Evolutionary conservation across 2,888 invertebrate species (phyloP).

Genomic region (Epirrita christyi): DNA sequence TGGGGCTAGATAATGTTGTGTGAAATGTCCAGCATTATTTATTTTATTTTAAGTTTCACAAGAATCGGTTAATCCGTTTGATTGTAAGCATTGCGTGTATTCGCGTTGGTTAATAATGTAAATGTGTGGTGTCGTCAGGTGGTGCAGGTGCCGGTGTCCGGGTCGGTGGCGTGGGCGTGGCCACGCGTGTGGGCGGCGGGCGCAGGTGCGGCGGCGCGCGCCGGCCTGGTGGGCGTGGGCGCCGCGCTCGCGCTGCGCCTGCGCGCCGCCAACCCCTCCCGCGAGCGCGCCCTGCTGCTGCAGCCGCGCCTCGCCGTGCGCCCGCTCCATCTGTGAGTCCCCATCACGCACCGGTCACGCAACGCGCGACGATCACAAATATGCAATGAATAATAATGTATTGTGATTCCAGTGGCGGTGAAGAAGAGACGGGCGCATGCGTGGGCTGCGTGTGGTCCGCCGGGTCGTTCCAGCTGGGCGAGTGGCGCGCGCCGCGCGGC

Average conservation of each 20-base stretch:
- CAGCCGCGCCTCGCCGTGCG: constrained; percentile 88
- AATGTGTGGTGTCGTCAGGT: constrained; percentile 2
- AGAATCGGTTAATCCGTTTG: no score
- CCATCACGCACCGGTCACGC: constrained; percentile 9
- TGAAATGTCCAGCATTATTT: no score
- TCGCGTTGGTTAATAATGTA: neutral
- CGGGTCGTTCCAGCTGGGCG: constrained; percentile 52
- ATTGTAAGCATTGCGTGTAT: no score
- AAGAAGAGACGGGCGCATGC: constrained; percentile 30
- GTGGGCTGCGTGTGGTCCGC: constrained; percentile 42
- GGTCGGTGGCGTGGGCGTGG: constrained; percentile 14
- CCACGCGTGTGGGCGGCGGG: constrained; percentile 19
- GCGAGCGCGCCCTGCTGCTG: constrained; percentile 88
- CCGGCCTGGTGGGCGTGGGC: constrained; percentile 47
- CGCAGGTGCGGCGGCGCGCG: constrained; percentile 10
- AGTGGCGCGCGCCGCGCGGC: constrained; percentile 53
- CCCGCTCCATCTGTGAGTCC: constrained; percentile 67
- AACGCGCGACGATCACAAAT: constrained; percentile 25
- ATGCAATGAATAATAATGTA: no score
- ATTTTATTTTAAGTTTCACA: no score
- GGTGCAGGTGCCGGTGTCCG: constrained; percentile 12
- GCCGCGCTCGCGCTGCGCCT: constrained; percentile 86
- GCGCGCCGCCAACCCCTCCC: constrained; percentile 90
- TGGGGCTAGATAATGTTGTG: no score
- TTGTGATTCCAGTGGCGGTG: constrained; percentile 27